phyloP scores from a whole-genome alignment of 2,797 vertebrate species.

The Microhierax caerulescens region DNA sequence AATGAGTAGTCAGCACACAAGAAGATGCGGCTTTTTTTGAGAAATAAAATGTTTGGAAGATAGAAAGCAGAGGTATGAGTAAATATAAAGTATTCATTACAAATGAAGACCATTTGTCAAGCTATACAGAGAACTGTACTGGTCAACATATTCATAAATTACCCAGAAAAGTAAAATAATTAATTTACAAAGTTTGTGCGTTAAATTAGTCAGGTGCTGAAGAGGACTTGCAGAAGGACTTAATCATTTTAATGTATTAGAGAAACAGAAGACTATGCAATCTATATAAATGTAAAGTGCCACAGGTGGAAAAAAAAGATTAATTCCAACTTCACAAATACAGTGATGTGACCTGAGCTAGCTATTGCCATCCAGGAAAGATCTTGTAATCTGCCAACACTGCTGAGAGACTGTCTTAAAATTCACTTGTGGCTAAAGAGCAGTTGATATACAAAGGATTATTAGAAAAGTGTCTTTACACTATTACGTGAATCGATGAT shows the following conservation, averaged over 20 bases:
- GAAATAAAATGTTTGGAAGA: not conserved
- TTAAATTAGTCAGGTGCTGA: not conserved
- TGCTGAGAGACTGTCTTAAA: not conserved
- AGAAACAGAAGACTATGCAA: not conserved
- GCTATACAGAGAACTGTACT: not conserved
- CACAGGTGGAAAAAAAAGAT: not conserved
- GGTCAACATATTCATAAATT: not conserved
- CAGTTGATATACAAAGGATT: not conserved
- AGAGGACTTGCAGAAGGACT: not conserved
- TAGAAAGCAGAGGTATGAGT: not conserved
- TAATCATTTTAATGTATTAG: not conserved
- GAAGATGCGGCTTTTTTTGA: not conserved
- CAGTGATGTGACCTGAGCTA: not conserved
- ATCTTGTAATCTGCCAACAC: not conserved
- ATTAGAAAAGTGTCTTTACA: not conserved
- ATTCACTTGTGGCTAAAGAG: not conserved
- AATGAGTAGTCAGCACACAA: not conserved
- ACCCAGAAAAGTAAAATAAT: not conserved
- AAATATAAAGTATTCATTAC: not conserved
- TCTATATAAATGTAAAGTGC: not conserved
- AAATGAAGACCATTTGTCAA: not conserved
- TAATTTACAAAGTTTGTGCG: not conserved
- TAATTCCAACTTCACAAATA: not conserved
- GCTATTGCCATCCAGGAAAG: not conserved
- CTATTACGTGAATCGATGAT: not conserved